Evolutionary conservation across 2,113 vertebrate genomes (phyloP).

Genomic region (Tichodroma muraria): DNA sequence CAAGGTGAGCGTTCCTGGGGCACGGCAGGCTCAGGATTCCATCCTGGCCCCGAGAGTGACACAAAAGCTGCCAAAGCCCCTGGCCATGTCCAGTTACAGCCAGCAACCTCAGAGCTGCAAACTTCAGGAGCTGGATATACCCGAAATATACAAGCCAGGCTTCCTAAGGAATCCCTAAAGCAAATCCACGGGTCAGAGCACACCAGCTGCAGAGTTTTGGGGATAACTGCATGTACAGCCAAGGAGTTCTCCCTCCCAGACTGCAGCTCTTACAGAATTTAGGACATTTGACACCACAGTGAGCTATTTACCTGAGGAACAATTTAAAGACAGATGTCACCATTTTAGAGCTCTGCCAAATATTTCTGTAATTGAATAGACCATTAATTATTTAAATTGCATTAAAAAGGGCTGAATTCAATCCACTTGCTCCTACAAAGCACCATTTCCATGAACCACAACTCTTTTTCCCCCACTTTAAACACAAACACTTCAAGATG

Average conservation of each 20-base stretch:
- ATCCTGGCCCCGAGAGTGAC: background rate
- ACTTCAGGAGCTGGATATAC: background rate
- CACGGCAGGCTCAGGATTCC: background rate
- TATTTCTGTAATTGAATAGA: conserved; percentile 18
- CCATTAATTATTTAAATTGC: conserved; percentile 11
- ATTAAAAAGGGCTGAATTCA: background rate
- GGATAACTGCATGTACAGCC: background rate
- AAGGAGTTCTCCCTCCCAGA: background rate
- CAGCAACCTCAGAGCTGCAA: background rate
- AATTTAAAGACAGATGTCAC: conserved; percentile 32
- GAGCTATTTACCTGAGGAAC: background rate
- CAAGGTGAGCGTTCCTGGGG: background rate
- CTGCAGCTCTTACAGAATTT: background rate
- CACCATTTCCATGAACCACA: background rate
- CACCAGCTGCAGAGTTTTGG: background rate
- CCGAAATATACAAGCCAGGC: background rate
- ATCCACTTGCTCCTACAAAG: background rate
- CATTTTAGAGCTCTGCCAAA: conserved; percentile 34
- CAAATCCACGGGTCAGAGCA: background rate
- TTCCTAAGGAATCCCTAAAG: background rate
- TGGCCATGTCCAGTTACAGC: rapidly evolving
- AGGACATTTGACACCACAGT: background rate
- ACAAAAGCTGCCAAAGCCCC: background rate
- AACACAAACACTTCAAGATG: conserved; percentile 6
- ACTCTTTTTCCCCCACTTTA: background rate